phyloP scores from a whole-genome alignment of 2,888 invertebrate species.

The Euspilapteryx auroguttella region DNA sequence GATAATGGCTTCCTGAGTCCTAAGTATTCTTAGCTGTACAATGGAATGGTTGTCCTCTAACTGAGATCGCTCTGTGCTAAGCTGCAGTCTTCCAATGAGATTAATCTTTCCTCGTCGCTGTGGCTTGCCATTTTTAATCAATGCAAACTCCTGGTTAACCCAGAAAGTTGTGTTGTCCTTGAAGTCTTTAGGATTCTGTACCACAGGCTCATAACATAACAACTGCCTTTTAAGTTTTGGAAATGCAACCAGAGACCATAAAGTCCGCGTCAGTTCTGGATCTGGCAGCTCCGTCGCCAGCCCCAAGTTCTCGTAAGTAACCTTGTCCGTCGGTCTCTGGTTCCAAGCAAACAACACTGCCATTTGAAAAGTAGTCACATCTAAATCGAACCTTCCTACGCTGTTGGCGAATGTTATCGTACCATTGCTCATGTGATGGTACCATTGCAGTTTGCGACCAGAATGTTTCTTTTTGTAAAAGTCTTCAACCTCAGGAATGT shows the following conservation, averaged over 20 bases:
- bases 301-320: constrained; percentile 95
- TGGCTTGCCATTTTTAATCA: constrained; percentile 91
- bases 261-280: constrained; percentile 89
- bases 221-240: constrained; percentile 95
- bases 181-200: constrained; percentile 92
- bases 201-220: constrained; percentile 77
- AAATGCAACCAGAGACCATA: constrained; percentile 95
- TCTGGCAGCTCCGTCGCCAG: constrained; percentile 96
- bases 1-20: constrained; percentile 96
- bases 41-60: constrained; percentile 99
- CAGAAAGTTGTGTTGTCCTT: constrained; percentile 90
- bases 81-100: constrained; percentile 91
- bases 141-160: constrained; percentile 96
- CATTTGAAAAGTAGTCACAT: constrained; percentile 99
- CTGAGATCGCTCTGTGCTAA: constrained; percentile 93
- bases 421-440: constrained; percentile 99
- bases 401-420: constrained; percentile 94
- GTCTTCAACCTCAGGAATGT: constrained; percentile 98
- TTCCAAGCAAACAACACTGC: constrained; percentile 99
- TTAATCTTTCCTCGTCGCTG: constrained; percentile 96
- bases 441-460: constrained; percentile 97
- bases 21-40: constrained; percentile 90
- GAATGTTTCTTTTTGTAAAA: constrained; percentile 98
- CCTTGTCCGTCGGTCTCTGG: constrained; percentile 88
- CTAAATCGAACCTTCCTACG: constrained; percentile 93